These are phyloP conservation scores for Patella caerulea DNA, from an alignment of 2,888 invertebrate species.

Conservation along the genomic window DNA sequence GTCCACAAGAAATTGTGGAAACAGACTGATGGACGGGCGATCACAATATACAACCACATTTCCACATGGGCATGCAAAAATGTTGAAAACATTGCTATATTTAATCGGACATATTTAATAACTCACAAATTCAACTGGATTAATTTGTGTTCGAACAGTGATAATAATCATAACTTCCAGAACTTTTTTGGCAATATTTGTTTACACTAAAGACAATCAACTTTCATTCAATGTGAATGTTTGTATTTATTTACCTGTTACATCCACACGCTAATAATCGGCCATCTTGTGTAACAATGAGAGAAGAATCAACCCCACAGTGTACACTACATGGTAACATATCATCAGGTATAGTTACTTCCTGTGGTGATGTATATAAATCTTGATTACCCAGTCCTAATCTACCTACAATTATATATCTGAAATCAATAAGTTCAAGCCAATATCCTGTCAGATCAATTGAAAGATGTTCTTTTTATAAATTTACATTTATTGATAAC, in stretches of 20 bases:
- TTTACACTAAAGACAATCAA: too few species aligned
- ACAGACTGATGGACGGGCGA: too few species aligned
- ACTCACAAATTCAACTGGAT: too few species aligned
- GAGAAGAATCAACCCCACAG: constrained; percentile 69
- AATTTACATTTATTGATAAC: background rate
- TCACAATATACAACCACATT: too few species aligned
- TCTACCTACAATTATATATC: constrained; percentile 51
- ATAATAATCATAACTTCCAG: too few species aligned
- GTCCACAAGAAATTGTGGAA: too few species aligned
- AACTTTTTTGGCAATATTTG: too few species aligned
- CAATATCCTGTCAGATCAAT: background rate
- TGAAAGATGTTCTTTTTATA: background rate
- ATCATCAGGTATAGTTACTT: constrained; percentile 58
- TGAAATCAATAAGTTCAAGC: background rate
- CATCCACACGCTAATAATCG: constrained; percentile 65
- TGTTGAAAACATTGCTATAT: too few species aligned
- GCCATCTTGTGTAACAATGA: constrained; percentile 64
- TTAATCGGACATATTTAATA: too few species aligned
- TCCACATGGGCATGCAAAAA: too few species aligned
- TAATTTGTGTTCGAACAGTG: too few species aligned
- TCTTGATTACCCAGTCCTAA: constrained; percentile 66
- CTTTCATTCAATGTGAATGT: too few species aligned
- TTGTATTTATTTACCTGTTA: constrained; percentile 54
- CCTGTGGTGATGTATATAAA: constrained; percentile 61
- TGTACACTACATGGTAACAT: constrained; percentile 59